phyloP scores from a whole-genome alignment of 2,113 vertebrate species.

The Proterorhinus semilunaris region DNA sequence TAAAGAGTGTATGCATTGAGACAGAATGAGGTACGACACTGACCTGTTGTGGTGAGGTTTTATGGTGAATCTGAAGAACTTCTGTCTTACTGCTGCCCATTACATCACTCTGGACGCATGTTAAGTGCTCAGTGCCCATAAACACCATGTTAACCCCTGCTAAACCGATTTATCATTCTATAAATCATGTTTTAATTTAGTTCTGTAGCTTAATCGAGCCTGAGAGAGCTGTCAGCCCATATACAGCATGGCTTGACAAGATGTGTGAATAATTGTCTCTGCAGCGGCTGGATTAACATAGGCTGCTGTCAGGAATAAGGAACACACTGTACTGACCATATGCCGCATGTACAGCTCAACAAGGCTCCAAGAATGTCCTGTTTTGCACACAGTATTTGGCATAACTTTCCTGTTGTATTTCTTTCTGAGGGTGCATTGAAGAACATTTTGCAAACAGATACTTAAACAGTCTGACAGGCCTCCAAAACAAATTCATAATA shows the following conservation, averaged over 20 bases:
- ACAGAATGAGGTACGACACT: constrained; percentile 45
- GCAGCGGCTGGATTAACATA: constrained; percentile 49
- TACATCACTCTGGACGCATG: constrained; percentile 56
- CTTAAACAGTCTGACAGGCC: too few species aligned
- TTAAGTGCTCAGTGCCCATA: constrained; percentile 21
- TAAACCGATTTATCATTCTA: not conserved
- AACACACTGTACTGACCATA: constrained; percentile 7
- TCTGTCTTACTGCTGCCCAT: constrained; percentile 48
- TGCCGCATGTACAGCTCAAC: not conserved
- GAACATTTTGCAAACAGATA: too few species aligned
- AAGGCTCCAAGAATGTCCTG: not conserved
- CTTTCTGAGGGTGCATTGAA: not conserved
- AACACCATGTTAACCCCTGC: not conserved
- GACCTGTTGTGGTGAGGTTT: constrained; percentile 40
- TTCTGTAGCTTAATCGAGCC: not conserved
- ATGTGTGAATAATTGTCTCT: constrained; percentile 46
- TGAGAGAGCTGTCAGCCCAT: constrained; percentile 32
- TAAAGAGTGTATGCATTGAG: constrained; percentile 52
- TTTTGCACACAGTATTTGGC: not conserved
- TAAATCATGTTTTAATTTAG: not conserved
- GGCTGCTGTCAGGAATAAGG: constrained; percentile 29
- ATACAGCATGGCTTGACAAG: constrained; percentile 27
- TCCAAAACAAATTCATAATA: too few species aligned
- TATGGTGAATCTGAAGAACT: constrained; percentile 36
- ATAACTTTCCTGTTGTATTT: not conserved